Evolutionary conservation across 2,888 invertebrate species (phyloP).

Genomic region (Tanypteryx hageni): DNA sequence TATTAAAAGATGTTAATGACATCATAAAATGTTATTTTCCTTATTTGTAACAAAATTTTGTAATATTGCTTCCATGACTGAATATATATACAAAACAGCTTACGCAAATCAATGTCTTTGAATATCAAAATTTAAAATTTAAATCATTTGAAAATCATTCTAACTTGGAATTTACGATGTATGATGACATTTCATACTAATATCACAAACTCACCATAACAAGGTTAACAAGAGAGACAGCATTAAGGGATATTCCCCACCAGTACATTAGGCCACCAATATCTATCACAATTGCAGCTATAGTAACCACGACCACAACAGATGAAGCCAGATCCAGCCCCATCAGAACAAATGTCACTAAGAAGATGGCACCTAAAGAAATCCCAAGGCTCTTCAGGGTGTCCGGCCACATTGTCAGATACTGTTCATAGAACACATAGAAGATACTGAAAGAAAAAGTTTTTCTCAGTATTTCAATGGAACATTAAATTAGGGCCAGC

Average conservation of each 20-base stretch:
- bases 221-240: slow-evolving; percentile 97
- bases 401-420: slow-evolving; percentile 96
- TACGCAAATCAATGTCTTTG: too few species aligned
- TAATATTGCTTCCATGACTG: too few species aligned
- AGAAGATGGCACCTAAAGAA: slow-evolving; percentile 94
- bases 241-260: slow-evolving; percentile 97
- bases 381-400: slow-evolving; percentile 91
- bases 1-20: too few species aligned
- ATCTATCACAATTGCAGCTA: slow-evolving; percentile 95
- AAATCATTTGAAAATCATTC: too few species aligned
- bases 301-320: slow-evolving; percentile 91
- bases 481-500: neutral
- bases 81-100: too few species aligned
- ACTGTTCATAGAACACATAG: slow-evolving; percentile 99
- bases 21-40: too few species aligned
- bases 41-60: too few species aligned
- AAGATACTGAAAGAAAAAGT: slow-evolving; percentile 82
- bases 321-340: slow-evolving; percentile 96
- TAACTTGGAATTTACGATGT: too few species aligned
- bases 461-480: neutral
- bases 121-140: too few species aligned
- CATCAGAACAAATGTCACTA: slow-evolving; percentile 94
- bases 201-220: slow-evolving; percentile 84
- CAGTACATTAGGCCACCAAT: slow-evolving; percentile 97
- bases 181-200: too few species aligned